Evolutionary conservation across 2,113 vertebrate genomes (phyloP).

Genomic region (Phocoena phocoena): DNA sequence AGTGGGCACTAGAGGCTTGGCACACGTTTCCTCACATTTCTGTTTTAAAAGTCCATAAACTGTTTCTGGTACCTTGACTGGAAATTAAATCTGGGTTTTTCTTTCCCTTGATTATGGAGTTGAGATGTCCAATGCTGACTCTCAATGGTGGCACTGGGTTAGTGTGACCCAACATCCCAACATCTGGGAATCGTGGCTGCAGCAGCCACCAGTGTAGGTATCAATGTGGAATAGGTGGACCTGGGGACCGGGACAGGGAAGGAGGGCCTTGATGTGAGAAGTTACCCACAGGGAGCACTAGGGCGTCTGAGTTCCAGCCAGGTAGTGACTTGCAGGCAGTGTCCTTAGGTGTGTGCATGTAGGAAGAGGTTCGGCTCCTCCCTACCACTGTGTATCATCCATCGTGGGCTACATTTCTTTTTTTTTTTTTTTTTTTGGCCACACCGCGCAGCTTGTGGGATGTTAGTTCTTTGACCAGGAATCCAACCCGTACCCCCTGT

Average conservation of each 20-base stretch:
- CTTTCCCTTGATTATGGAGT: background rate
- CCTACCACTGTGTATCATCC: background rate
- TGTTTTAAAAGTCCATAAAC: slow-evolving; percentile 29
- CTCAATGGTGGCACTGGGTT: background rate
- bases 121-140: background rate
- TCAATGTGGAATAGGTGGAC: background rate
- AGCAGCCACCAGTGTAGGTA: background rate
- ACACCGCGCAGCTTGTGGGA: no score
- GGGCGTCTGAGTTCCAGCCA: background rate
- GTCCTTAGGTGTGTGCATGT: background rate
- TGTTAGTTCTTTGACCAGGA: no score
- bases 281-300: background rate
- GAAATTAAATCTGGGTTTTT: background rate
- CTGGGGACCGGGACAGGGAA: background rate
- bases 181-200: background rate
- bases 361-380: no score
- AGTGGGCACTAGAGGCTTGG: background rate
- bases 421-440: no score
- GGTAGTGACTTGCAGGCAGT: background rate
- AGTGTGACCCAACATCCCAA: background rate
- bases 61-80: background rate
- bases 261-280: background rate
- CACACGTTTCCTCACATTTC: background rate
- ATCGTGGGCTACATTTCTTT: background rate
- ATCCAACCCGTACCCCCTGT: no score